Evolutionary conservation across 2,797 vertebrate genomes (phyloP), one percentile per base, ranked within the genome.

Genomic region (Clarias platycephalus): DNA sequence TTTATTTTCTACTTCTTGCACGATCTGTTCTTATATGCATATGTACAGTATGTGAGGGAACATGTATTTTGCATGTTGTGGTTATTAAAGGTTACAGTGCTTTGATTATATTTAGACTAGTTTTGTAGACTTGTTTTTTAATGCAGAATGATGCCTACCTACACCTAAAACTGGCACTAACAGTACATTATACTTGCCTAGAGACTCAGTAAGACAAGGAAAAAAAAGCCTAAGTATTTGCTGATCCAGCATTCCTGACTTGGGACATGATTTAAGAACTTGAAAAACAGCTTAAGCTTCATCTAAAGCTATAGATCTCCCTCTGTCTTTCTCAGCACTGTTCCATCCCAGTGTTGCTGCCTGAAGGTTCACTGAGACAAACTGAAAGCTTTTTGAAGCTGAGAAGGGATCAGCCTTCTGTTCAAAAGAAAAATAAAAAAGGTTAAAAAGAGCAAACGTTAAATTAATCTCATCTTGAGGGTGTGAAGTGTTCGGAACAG

Each of bases 401-500:
- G 80, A 78, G 74, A 66, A 64, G 63, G 34, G 79, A 85, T 85
- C 78, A 88, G 40, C 75, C 84, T 89, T 85, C 81, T 84, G 83
- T 84, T 85, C 71, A 74, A 62, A 83, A 86, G 22, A 60, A 85
- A 84, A 87, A 87, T 79, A 75, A 81, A 86, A 87, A 68, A 31
- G 75, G 53, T 84, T 9, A 67, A 84, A 85, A 80, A 81, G 79
- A 84, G 58, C 85, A 86, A 89, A 85, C 71, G 83, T 84, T 81
- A 84, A 87, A 85, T 87, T 83, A 83, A 89, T 88, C 86, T 81
- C 77, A 85, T 75, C 66, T 82, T 83, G 66, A 72, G 0, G 7
- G 37, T 91, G 89, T 91, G 91, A 92, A 93, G 92, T 84, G 49
- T 76, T 84, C 86, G 88, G 76, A 90, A 84, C 63, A 88, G 63